These are phyloP conservation scores for Chaetura pelagica DNA, from an alignment of 2,113 vertebrate genomes.

Conservation along the genomic window DNA sequence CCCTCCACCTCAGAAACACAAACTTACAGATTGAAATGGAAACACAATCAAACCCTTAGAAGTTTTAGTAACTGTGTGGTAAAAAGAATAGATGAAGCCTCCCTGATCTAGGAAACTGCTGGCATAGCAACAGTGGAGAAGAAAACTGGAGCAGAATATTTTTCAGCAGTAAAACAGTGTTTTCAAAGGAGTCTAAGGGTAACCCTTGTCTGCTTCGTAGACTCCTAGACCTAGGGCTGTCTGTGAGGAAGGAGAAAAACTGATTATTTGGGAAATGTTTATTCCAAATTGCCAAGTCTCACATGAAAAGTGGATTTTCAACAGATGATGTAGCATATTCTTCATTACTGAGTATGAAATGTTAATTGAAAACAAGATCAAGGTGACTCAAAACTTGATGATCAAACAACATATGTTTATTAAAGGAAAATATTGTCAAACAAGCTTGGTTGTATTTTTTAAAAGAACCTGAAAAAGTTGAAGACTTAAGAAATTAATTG, in stretches of 20 bases:
- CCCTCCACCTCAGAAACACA: not conserved
- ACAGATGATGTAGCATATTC: not conserved
- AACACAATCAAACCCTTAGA: not conserved
- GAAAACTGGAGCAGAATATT: not conserved
- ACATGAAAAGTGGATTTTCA: not conserved
- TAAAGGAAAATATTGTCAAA: constrained; percentile 24
- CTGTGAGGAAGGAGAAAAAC: not conserved
- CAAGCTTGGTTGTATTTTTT: not conserved
- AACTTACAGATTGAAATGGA: not conserved
- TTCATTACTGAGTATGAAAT: not conserved
- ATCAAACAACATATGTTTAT: constrained; percentile 7
- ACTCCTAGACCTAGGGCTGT: not conserved
- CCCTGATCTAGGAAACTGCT: not conserved
- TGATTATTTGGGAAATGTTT: not conserved
- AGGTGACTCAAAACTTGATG: not conserved
- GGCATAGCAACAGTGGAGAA: not conserved
- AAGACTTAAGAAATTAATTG: not conserved
- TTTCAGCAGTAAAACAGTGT: not conserved
- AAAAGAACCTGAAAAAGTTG: not conserved
- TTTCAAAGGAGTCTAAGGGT: not conserved
- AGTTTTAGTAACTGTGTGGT: not conserved
- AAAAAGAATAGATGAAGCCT: not conserved
- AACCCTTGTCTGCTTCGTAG: not conserved
- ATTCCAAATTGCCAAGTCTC: too few species aligned
- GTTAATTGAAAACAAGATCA: constrained; percentile 19